Base-by-base conservation (phyloP, 2,113 vertebrate species). In the Neolamprologus brichardi region DNA sequence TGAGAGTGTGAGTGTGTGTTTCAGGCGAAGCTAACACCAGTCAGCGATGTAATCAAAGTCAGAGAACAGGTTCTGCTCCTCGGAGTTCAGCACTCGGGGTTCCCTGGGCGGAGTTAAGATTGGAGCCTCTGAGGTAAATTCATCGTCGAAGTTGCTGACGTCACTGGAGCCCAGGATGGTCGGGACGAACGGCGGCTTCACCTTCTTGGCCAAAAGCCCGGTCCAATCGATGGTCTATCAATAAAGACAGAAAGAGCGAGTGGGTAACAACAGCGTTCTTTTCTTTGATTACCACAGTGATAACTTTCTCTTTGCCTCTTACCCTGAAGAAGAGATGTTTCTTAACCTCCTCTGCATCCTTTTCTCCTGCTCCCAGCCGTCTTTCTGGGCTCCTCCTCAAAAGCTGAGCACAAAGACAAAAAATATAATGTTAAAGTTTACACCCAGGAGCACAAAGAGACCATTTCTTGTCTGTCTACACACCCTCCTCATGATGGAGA, bases 11-110 rank as follows among this genome's bases (percentile, higher is more conserved):
- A 51, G 95, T 96, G 94, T 95, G 20, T 12, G 7, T 14, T 46
- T 70, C 14, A 25, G 25, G 39, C 54, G 80, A 46, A 90, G 88
- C 97, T 97, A 99, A 98, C 98, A 99, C 98, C 98, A 99, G 95
- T 99, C 98, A 88, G 98, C 98, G 80, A 99, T 97, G 95, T 99
- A 99, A 95, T 99, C 98, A 95, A 99, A 99, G 96, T 99, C 98
- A 91, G 95, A 97, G 95, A 99, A 99, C 96, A 97, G 97, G 93
- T 97, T 97, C 95, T 99, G 99, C 91, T 99, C 98, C 78, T 97
- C 98, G 70, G 96, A 96, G 32, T 94, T 97, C 91, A 99, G 98
- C 96, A 97, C 94, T 96, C 97, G 95, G 53, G 98, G 98, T 93
- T 99, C 98, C 91, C 98, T 97, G 81, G 99, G 98, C 51, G 99